Conservation (phyloP, 2,888 invertebrate species). For the Thereva unica region DNA sequence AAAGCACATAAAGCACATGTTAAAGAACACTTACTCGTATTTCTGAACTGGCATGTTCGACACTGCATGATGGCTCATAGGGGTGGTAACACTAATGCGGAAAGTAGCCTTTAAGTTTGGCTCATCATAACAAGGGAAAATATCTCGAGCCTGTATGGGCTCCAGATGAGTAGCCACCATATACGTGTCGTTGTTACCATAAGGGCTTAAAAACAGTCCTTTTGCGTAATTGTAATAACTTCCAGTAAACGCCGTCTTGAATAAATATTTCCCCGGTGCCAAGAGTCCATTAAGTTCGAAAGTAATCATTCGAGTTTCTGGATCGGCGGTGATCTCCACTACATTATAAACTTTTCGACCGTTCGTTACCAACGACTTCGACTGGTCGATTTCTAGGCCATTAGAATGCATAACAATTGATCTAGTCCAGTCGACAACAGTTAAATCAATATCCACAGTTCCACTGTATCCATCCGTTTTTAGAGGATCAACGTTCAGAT, state of each 20-base stretch:
- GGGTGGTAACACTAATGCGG: constrained; percentile 62
- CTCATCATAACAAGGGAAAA: constrained; percentile 74
- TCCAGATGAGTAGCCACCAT: constrained; percentile 67
- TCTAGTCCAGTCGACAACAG: background rate
- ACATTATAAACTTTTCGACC: background rate
- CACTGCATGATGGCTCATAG: constrained; percentile 46
- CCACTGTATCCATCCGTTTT: constrained; percentile 3
- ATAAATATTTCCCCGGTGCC: background rate
- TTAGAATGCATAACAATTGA: constrained; percentile 19
- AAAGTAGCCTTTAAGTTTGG: constrained; percentile 67
- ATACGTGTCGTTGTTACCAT: constrained; percentile 53
- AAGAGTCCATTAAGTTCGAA: background rate
- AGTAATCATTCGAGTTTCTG: constrained; percentile 10
- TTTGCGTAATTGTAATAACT: background rate
- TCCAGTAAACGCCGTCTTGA: constrained; percentile 1
- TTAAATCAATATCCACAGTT: constrained; percentile 12
- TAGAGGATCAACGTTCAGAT: too few species aligned
- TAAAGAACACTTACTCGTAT: background rate
- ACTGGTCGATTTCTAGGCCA: constrained; percentile 1
- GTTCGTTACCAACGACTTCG: background rate
- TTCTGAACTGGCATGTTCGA: constrained; percentile 40
- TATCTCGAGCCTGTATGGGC: constrained; percentile 63
- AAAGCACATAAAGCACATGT: background rate
- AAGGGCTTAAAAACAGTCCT: constrained; percentile 27
- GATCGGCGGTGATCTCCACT: background rate